Base-by-base conservation (phyloP, 2,888 invertebrate genomes). In the Temnothorax ravouxi region DNA sequence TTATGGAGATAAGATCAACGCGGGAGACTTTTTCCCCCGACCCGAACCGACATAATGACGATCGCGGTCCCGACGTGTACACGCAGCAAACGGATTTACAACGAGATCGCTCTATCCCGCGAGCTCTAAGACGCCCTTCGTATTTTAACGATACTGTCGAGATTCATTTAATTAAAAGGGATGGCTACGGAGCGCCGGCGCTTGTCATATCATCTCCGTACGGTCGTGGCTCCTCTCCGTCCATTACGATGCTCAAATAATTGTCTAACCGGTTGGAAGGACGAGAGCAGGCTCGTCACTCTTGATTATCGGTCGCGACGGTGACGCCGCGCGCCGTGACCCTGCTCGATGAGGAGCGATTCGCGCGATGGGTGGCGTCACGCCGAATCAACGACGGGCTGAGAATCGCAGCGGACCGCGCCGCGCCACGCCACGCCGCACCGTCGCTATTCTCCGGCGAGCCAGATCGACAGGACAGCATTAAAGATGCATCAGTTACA, bases 401-500 rank as follows among this genome's bases (percentile, higher is more conserved):
- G 84, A 81, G 76, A 76, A 82, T 87, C 81, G 47, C 72, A 52
- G 52, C 54, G 61, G 61, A 72, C 18, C 71, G 25, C 34, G 34
- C 34, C 34, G 5, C 34, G 34, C 34, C 34, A 5, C 34, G 34
- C 34, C 34, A 0, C 34, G 6, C 34, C 34, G 34, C 34, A 15
- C 25, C 72, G 47, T 56, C 21, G 44, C 38, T 44, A 50, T 47
- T 47, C 59, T 61, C 59, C 80, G n/a, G 25, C 62, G 41, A 76
- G 44, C 62, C 13, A 62, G 89, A 66, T 88, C 88, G 89, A 88
- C 88, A 86, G 61, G 29, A 52, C 54, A 71, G 79, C 77, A 89
- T 89, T 89, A 89, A 89, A 89, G 85, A 89, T 89, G 89, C 88
- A 88, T 76, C 69, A 84, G 67, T 67, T 88, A 69, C 83, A 71